Evolutionary conservation across 2,888 invertebrate genomes (phyloP).

Genomic region (Troides oblongomaculatus): DNA sequence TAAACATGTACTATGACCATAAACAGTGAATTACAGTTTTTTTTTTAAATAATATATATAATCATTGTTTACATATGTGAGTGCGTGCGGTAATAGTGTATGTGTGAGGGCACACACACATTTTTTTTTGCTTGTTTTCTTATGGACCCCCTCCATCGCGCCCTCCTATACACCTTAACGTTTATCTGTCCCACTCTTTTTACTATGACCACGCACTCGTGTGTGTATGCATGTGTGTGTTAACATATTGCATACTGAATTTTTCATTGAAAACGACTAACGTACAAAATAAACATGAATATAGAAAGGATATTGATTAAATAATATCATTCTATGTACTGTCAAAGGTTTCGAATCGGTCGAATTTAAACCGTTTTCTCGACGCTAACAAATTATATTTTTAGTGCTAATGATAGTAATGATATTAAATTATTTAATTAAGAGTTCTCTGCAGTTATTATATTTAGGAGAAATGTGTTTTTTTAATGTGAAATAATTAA

Average conservation of each 20-base stretch:
- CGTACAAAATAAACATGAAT: conserved; percentile 42
- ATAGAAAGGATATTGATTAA: neutral
- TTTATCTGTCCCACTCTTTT: conserved; percentile 77
- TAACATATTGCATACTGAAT: conserved; percentile 77
- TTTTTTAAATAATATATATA: conserved; percentile 42
- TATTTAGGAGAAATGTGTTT: neutral
- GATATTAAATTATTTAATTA: neutral
- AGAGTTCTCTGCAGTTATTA: neutral
- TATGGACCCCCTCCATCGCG: conserved; percentile 58
- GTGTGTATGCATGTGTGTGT: conserved; percentile 64
- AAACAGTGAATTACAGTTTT: conserved; percentile 33
- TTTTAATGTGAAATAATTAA: conserved; percentile 2
- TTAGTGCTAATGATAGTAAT: neutral
- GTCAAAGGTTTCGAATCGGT: neutral
- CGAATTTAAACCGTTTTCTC: neutral
- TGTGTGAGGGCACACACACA: conserved; percentile 72
- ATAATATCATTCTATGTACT: conserved; percentile 26
- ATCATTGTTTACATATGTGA: conserved; percentile 50
- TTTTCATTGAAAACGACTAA: conserved; percentile 75
- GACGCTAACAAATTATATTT: neutral
- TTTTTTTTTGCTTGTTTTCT: conserved; percentile 69
- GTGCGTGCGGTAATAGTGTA: conserved; percentile 48
- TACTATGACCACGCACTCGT: conserved; percentile 63
- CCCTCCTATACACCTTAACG: conserved; percentile 66
- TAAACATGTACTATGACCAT: neutral